Evolutionary conservation across 2,797 vertebrate species (phyloP).

Genomic region (Pristis pectinata): DNA sequence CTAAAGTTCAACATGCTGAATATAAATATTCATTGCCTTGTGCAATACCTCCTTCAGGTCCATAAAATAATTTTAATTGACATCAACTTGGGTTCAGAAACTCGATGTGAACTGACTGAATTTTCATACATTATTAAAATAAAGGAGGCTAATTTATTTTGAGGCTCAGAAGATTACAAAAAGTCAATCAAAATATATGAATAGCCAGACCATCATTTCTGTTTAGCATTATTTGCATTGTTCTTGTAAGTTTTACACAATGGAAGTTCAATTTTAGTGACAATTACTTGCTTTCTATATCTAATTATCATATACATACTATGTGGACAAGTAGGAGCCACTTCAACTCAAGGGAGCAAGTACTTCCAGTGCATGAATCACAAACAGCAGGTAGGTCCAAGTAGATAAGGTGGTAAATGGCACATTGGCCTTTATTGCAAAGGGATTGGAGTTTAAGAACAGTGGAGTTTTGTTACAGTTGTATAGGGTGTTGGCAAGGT

Average conservation of each 20-base stretch:
- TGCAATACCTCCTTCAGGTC: not conserved
- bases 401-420: too few relatives aligned
- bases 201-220: not conserved
- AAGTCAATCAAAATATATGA: not conserved
- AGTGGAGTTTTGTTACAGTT: too few relatives aligned
- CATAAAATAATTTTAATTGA: not conserved
- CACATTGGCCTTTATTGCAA: too few relatives aligned
- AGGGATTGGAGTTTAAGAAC: too few relatives aligned
- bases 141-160: not conserved
- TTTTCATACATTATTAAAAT: not conserved
- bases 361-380: too few relatives aligned
- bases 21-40: not conserved
- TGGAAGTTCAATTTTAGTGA: not conserved
- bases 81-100: not conserved
- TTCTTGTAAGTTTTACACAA: not conserved
- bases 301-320: not conserved
- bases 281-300: not conserved
- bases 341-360: not conserved
- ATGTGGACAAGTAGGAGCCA: not conserved
- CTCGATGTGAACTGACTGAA: not conserved
- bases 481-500: too few relatives aligned
- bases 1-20: too few relatives aligned
- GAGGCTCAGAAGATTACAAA: not conserved
- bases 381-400: too few relatives aligned
- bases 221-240: not conserved